A percentile compares a stretch with the other conserved stretches of the same genome.
phyloP scores from a whole-genome alignment of 2,888 invertebrate genomes.

The Sclerodermus sp. region DNA sequence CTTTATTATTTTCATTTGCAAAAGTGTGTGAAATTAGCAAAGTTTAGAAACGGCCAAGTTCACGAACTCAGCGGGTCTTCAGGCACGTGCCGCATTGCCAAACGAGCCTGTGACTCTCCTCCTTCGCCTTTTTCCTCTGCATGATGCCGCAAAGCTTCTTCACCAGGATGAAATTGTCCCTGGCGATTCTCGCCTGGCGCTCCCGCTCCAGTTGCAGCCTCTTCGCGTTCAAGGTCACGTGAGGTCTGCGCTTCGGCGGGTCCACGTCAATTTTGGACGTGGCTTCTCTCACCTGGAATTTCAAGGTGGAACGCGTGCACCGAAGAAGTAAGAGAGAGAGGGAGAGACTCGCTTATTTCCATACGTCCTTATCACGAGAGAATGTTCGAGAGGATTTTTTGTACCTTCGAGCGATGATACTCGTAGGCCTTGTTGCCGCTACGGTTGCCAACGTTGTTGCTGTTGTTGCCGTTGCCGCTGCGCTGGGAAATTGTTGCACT shows the following conservation, averaged over 20 bases:
- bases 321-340: too few species aligned
- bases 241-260: slow-evolving; percentile 43
- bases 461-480: too few species aligned
- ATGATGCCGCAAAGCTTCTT: slow-evolving; percentile 48
- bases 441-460: too few species aligned
- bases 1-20: background rate
- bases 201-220: slow-evolving; percentile 46
- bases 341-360: too few species aligned
- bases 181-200: slow-evolving; percentile 43
- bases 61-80: slow-evolving; percentile 34
- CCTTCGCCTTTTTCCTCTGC: slow-evolving; percentile 34
- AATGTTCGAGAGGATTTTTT: slow-evolving; percentile 6
- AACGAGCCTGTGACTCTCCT: slow-evolving; percentile 31
- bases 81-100: slow-evolving; percentile 42
- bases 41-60: background rate
- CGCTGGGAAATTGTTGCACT: slow-evolving; percentile 25
- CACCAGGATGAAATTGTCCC: slow-evolving; percentile 50
- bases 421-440: slow-evolving; percentile 41
- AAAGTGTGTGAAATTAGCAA: background rate
- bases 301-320: too few species aligned
- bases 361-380: too few species aligned
- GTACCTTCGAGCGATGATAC: slow-evolving; percentile 44
- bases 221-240: slow-evolving; percentile 46
- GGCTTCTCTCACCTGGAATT: slow-evolving; percentile 41
- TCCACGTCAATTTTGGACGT: slow-evolving; percentile 45